A percentile compares a stretch with the other conserved stretches of the same genome.
These are phyloP conservation scores for Rutpela maculata DNA, from an alignment of 2,888 invertebrate genomes.

Conservation along the genomic window DNA sequence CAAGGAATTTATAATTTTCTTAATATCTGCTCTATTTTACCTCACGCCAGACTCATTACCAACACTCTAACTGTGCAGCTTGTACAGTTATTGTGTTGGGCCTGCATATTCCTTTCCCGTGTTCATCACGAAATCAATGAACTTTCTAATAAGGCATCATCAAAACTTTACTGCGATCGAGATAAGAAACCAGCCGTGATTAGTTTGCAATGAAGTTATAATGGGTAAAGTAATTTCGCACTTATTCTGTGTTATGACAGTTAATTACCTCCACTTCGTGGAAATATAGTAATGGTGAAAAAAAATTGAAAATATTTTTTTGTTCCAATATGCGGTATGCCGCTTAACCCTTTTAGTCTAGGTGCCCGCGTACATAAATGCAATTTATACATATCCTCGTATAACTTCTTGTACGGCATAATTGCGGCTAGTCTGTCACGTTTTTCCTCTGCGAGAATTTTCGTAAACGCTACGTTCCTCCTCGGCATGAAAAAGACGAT, in stretches of 20 bases:
- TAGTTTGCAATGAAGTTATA: not conserved
- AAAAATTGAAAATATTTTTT: too few species aligned
- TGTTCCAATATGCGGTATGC: too few species aligned
- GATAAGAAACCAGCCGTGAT: constrained; percentile 10
- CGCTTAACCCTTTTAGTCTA: too few species aligned
- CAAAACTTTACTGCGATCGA: constrained; percentile 31
- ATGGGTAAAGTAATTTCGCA: not conserved
- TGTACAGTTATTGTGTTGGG: constrained; percentile 5
- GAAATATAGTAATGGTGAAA: too few species aligned
- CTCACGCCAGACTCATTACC: constrained; percentile 30
- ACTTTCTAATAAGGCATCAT: constrained; percentile 22
- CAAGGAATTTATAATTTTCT: constrained; percentile 34
- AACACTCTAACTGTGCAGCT: not conserved
- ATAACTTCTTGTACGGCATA: too few species aligned
- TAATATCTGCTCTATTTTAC: constrained; percentile 30
- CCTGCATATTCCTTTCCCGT: not conserved
- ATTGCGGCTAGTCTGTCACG: too few species aligned
- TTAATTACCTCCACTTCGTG: too few species aligned
- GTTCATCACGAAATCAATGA: constrained; percentile 27
- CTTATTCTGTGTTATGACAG: not conserved
- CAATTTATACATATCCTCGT: too few species aligned
- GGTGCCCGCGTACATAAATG: too few species aligned
- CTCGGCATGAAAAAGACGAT: too few species aligned
- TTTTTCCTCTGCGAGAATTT: too few species aligned
- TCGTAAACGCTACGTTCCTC: too few species aligned